Evolutionary conservation across 2,888 invertebrate species (phyloP).

Genomic region (Parochlus steinenii): DNA sequence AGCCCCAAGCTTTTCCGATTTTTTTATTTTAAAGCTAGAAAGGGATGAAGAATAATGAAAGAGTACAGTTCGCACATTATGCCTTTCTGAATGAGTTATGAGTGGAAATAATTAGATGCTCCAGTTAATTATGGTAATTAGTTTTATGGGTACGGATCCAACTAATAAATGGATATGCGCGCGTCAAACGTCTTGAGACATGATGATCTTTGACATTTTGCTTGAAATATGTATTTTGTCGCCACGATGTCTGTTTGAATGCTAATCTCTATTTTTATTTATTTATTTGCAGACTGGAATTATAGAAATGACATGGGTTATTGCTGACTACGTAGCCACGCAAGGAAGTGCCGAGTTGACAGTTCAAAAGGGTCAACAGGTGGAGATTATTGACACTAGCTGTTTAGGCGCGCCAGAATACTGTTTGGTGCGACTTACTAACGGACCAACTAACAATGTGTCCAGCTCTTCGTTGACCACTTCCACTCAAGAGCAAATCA

Average conservation of each 20-base stretch:
- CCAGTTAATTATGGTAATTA: too few species aligned
- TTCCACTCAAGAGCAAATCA: constrained; percentile 11
- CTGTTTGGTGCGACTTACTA: constrained; percentile 47
- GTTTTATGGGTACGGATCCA: too few species aligned
- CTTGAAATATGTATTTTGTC: background rate
- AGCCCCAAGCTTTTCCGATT: too few species aligned
- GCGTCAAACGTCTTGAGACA: too few species aligned
- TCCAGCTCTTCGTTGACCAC: constrained; percentile 10
- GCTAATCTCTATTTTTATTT: constrained; percentile 14
- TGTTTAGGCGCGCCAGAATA: constrained; percentile 49
- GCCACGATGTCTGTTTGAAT: background rate
- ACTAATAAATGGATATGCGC: too few species aligned
- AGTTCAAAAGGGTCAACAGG: constrained; percentile 83
- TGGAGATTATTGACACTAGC: constrained; percentile 67
- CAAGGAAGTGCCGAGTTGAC: constrained; percentile 61
- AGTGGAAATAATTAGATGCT: too few species aligned
- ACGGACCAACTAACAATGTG: constrained; percentile 16
- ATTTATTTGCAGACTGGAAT: constrained; percentile 49
- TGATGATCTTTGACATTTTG: too few species aligned
- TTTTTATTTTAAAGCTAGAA: too few species aligned
- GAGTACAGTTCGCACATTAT: too few species aligned
- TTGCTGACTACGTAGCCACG: constrained; percentile 67
- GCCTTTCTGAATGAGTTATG: too few species aligned
- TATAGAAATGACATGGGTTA: constrained; percentile 80
- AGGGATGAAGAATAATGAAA: too few species aligned